These are phyloP conservation scores for Zaprionus lineosus DNA, from an alignment of 2,888 invertebrate species.

Conservation along the genomic window DNA sequence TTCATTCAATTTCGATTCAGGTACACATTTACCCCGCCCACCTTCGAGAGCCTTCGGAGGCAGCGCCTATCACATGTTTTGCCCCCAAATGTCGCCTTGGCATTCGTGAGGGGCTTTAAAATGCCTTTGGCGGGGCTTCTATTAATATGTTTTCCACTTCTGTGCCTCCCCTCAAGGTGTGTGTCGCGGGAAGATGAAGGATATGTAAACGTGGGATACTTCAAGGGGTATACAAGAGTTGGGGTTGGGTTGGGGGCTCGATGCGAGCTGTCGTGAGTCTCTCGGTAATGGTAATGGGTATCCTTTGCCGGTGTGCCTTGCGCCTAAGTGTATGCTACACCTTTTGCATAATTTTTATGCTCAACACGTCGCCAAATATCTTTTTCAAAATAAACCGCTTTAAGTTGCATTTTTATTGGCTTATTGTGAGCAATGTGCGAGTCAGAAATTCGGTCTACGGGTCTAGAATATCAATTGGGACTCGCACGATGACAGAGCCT, in stretches of 20 bases:
- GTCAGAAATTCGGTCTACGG: conserved; percentile 43
- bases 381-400: conserved; percentile 66
- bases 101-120: conserved; percentile 25
- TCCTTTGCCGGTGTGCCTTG: neutral
- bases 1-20: conserved; percentile 40
- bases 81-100: conserved; percentile 15
- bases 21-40: conserved; percentile 14
- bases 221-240: no score
- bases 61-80: conserved; percentile 9
- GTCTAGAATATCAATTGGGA: conserved; percentile 58
- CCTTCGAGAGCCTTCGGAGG: conserved; percentile 9
- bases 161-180: neutral
- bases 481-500: conserved; percentile 34
- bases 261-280: no score
- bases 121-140: conserved; percentile 24
- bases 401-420: conserved; percentile 77
- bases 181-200: neutral
- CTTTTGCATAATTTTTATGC: conserved; percentile 64
- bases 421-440: conserved; percentile 59
- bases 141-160: conserved; percentile 32
- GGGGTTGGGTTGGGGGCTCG: no score
- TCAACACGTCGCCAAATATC: conserved; percentile 61
- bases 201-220: no score
- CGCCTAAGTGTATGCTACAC: conserved; percentile 56
- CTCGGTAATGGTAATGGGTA: no score